Base-by-base conservation (phyloP, 2,113 vertebrate species). In the Actinemys pallida region DNA sequence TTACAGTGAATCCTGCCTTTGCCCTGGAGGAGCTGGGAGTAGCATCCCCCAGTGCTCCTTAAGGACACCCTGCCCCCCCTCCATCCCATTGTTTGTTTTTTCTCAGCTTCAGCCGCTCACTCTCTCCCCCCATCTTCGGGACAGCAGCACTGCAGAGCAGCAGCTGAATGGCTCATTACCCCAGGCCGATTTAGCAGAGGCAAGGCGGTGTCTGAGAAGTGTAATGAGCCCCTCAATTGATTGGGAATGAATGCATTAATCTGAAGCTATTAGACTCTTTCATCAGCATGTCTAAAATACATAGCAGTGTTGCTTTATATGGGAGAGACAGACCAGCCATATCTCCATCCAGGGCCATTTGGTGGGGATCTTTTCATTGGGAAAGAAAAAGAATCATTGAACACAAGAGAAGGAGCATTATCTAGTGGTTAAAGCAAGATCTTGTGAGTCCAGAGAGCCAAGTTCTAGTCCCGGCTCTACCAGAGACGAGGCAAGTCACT, bases 181-280 rank as follows among this genome's bases (percentile, higher is more conserved):
- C 90, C 59, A 86, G 95, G 92, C 95, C 91, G 88, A 96, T 69
- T 82, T 50, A 14, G 90, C 93, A 95, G 93, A 91, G 91, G 90
- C 69, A 59, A 95, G 65, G 75, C 81, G 83, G 76, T 27, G 92
- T 83, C 94, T 83, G 56, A 92, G 62, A 72, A 75, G 86, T 83
- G 84, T 86, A 95, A 96, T 86, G 94, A 97, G 95, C 92, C 93
- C 94, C 92, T 95, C 95, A 93, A 94, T 96, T 97, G 97, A 94
- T 94, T 89, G 89, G 93, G 90, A 97, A 95, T 97, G 95, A 97
- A 97, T 97, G 94, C 95, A 96, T 97, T 97, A 97, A 97, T 97
- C 96, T 96, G 94, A 95, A 95, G 72, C 90, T 89, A 97, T 97
- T 97, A 96, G 92, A 94, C 93, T 59, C 93, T 95, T 97, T 86